Evolutionary conservation across 2,113 vertebrate genomes (phyloP).

Genomic region (Sturnira hondurensis): DNA sequence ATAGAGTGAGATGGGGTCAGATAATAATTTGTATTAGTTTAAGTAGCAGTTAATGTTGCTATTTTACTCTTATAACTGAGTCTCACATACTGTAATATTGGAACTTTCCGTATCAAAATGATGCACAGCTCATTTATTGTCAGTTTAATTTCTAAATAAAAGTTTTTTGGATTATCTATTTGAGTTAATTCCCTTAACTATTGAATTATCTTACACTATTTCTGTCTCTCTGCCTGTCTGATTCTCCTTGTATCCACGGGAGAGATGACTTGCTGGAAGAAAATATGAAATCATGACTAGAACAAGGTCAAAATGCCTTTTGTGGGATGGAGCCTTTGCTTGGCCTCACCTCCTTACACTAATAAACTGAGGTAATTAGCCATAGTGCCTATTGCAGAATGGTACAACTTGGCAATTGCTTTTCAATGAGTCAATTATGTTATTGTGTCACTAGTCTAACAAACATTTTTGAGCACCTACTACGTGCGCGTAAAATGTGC

Average conservation of each 20-base stretch:
- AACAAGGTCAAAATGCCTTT: not conserved
- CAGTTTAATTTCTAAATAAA: conserved; percentile 2
- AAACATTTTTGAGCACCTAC: not conserved
- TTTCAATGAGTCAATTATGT: conserved; percentile 10
- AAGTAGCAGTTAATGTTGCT: not conserved
- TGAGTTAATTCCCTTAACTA: not conserved
- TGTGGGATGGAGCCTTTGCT: not conserved
- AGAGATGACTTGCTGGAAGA: not conserved
- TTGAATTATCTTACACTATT: not conserved
- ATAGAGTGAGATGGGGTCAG: not conserved
- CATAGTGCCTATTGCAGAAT: not conserved
- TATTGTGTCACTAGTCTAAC: not conserved
- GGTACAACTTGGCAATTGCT: not conserved
- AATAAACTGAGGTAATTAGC: not conserved
- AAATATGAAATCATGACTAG: not conserved
- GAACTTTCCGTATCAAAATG: not conserved
- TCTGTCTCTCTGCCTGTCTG: not conserved
- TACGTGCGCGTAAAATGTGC: not conserved
- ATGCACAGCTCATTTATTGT: not conserved
- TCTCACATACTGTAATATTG: not conserved
- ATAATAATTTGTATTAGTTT: conserved; percentile 10
- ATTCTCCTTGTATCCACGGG: not conserved
- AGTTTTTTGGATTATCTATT: not conserved
- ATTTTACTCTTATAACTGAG: conserved; percentile 1
- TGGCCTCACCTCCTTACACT: not conserved